Evolutionary conservation across 2,797 vertebrate genomes (phyloP), one percentile per base, ranked within the genome.

Genomic region (Hemibagrus guttatus): DNA sequence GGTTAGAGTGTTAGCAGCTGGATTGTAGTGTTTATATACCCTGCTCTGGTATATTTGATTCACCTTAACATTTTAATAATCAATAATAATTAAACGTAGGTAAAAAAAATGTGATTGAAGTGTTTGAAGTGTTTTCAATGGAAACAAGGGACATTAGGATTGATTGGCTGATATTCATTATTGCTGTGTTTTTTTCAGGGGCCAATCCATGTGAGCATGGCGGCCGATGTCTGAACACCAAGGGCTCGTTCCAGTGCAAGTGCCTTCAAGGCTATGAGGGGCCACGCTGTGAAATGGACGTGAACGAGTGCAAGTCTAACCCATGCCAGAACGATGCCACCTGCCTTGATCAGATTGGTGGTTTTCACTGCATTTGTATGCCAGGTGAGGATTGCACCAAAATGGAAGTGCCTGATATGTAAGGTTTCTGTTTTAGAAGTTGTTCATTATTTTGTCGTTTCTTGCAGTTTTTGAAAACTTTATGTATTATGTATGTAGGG

Each of bases 341-440:
- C 84, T 99, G 98, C 85, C 93, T 99, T 72, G 98, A 99, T 90
- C 98, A 98, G 95, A 99, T 99, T 0, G 98, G 98, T 84, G 97
- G 96, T 72, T 99, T 99, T 93, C 97, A 98, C 88, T 99, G 98
- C 88, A 99, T 99, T 92, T 99, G 98, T 87, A 99, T 99, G 97
- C 97, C 98, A 0, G 98, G 98, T 99, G 89, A 39, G 31, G 12
- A 66, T 35, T 28, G 21, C 12, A 64, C 71, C 78, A 76, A n/a
- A n/a, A 76, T 2, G 2, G 42, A 39, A 4, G 72, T 52, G 23
- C 21, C 42, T 72, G 19, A 6, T 68, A 35, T 31, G 71, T 84
- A 4, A 42, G 31, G 56, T 72, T 75, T 66, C 35, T n/a, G 39
- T 46, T 63, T 81, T 26, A 17, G 21, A 61, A 11, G 19, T 14